Percentiles rank a stretch among this genome's conserved stretches.
Conservation (phyloP, 2,888 invertebrate species). For the Cantharis nigra region DNA sequence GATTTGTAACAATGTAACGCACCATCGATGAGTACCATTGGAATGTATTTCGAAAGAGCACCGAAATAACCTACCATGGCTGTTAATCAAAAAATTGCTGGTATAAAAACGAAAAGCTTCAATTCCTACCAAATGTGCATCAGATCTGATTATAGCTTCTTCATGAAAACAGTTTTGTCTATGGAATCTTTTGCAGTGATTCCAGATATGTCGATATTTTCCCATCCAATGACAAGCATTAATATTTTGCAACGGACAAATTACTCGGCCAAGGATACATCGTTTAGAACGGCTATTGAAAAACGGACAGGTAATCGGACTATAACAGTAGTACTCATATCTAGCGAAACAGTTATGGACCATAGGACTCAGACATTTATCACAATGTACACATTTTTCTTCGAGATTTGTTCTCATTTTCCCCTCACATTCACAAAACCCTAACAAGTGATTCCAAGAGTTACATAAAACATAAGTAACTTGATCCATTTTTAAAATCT, state of each 20-base stretch:
- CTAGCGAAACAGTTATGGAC: neutral
- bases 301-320: neutral
- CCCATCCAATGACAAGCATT: neutral
- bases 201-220: neutral
- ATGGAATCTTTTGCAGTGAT: neutral
- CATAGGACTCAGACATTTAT: neutral
- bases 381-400: neutral
- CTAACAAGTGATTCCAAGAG: neutral
- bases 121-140: neutral
- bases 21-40: neutral
- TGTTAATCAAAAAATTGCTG: neutral
- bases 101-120: neutral
- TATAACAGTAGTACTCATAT: neutral
- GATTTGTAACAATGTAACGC: neutral
- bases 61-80: neutral
- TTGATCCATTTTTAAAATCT: neutral
- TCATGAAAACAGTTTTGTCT: neutral
- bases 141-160: neutral
- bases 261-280: neutral
- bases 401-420: neutral
- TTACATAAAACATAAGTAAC: neutral
- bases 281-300: accelerated
- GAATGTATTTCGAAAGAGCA: neutral
- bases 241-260: neutral
- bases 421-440: neutral